Evolutionary conservation across 2,113 vertebrate genomes (phyloP).

Genomic region (Pseudorectes ferrugineus): DNA sequence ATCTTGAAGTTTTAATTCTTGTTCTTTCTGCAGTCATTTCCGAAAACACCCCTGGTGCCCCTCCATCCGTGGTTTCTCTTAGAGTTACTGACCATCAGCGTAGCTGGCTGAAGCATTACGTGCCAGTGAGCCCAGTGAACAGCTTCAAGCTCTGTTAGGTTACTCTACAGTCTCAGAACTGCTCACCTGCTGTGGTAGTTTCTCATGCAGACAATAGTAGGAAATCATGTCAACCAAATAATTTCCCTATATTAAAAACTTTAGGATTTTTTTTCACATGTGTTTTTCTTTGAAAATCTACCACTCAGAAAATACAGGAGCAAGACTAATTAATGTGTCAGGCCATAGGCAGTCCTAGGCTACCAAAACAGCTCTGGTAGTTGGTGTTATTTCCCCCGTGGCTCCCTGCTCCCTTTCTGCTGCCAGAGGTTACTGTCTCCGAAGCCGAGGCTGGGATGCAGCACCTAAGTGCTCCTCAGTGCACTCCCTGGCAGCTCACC

Average conservation of each 20-base stretch:
- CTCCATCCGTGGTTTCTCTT: background rate
- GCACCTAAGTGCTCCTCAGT: background rate
- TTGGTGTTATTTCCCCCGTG: background rate
- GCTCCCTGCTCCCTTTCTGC: background rate
- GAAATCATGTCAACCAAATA: background rate
- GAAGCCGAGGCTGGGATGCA: rapidly evolving
- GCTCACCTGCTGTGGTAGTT: background rate
- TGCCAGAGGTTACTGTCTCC: background rate
- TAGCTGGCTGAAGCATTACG: background rate
- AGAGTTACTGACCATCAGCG: rapidly evolving
- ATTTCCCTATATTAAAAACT: background rate
- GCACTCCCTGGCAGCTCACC: background rate
- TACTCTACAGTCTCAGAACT: background rate
- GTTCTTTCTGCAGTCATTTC: background rate
- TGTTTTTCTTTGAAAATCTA: background rate
- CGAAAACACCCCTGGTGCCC: background rate
- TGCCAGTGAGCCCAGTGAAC: background rate
- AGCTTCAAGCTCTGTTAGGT: background rate
- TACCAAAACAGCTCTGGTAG: background rate
- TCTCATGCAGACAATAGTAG: background rate
- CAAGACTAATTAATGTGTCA: background rate
- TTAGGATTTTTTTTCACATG: background rate
- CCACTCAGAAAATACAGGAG: background rate
- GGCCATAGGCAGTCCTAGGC: background rate
- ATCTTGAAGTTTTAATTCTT: background rate